Base-by-base conservation (phyloP, 1,140 invertebrate species). In the Nomia melanderi region DNA sequence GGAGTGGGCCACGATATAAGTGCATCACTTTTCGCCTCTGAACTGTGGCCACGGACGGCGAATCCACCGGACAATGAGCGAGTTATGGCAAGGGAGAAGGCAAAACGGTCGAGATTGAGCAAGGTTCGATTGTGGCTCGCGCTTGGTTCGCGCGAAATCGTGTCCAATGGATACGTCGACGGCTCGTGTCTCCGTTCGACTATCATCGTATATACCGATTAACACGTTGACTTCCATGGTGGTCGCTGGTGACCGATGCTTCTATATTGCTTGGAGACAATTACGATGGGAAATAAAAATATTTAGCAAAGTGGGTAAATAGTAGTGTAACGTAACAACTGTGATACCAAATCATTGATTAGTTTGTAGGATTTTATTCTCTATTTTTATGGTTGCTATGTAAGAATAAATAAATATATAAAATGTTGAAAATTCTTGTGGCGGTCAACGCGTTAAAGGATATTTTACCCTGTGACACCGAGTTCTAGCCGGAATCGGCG, bases 61-160 rank as follows among this genome's bases (percentile, higher is more conserved):
- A 66, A 84, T 69, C 73, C 57, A 31, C 63, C 56, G 60, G 66
- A 56, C 60, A 54, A 57, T 23, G 60, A 47, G 33, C 63, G 60
- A 67, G 50, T 83, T 81, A 84, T 72, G 77, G 39, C 83, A 84
- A 78, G 82, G 31, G 65, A 72, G 69, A 78, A 77, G 78, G 77
- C 75, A 77, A n/a, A 81, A 81, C 74, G 70, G 47, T 80, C 78
- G 56, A 81, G 67, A 70, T 69, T 77, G 72, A 77, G 66, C 77
- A 84, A 84, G 78, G 54, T 81, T 77, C 47, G 41, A 78, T 63
- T 69, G 64, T 27, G 70, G 31, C 69, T 39, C 81, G 75, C 47
- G 50, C 66, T 71, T 44, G 39, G 62, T 56, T 66, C 63, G 62
- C 12, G 14, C 36, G 50, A 62, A 50, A 63, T 33, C 5, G 36